Base-by-base conservation (phyloP, 1,140 invertebrate genomes). In the Drosophila pallidifrons region DNA sequence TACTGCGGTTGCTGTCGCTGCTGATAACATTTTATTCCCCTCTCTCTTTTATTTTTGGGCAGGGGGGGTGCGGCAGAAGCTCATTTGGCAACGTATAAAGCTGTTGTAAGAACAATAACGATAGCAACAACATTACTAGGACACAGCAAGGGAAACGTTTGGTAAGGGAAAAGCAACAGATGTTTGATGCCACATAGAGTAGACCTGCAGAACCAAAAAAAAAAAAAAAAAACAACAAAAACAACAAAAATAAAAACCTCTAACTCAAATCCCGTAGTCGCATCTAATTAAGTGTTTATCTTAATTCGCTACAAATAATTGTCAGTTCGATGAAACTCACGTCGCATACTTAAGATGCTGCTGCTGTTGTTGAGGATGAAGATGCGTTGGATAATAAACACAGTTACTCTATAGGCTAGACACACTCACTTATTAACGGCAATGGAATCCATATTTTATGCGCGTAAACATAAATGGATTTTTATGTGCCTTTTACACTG, bases 251-350 rank as follows among this genome's bases (percentile, higher is more conserved):
- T 3, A 25, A 25, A 25, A 25, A 25, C 20, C 20, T 25, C 49
- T 5, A 5, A 63, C 61, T 35, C n/a, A 35, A 7, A 45, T 6
- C 13, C 57, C 47, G n/a, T 20, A 11, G 25, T 3, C 30, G 20
- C 54, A 46, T 13, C 64, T 67, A 87, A 86, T 87, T 87, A 82
- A 77, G 79, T 82, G 69, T 82, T 87, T 79, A 86, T 82, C 82
- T 82, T 77, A 82, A 74, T 86, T 86, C 58, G 47, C 80, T 74
- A 71, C 77, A 87, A 74, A 71, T 79, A 71, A 58, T 72, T 82
- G 63, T 69, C 79, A 70, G 57, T 35, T 77, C 69, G 72, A 87
- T 74, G 79, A 68, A 86, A 70, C 64, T 65, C 15, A 41, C 46
- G 52, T 13, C 52, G 13, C 32, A 16, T 16, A 35, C 30, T 32